A percentile compares a stretch with the other conserved stretches of the same genome.
phyloP scores from a whole-genome alignment of 1,140 invertebrate species.

The Drosophila ohnishii region DNA sequence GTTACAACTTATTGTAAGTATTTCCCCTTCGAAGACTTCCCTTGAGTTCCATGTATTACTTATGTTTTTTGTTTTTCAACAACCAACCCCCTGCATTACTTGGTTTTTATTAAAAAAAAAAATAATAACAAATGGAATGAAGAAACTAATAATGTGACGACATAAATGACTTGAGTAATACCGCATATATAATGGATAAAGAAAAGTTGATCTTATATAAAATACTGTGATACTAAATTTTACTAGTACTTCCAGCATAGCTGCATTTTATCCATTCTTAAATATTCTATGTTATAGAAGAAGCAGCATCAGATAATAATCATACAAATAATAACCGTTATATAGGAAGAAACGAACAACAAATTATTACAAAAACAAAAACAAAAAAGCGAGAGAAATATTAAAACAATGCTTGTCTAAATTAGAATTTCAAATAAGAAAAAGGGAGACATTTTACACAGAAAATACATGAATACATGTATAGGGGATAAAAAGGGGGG shows the following conservation, averaged over 20 bases:
- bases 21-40: slow-evolving; percentile 2
- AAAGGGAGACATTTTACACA: slow-evolving; percentile 30
- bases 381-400: neutral
- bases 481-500: slow-evolving; percentile 3
- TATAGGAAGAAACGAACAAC: slow-evolving; percentile 22
- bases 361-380: slow-evolving; percentile 18
- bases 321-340: slow-evolving; percentile 29
- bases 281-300: slow-evolving; percentile 77
- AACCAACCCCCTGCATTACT: slow-evolving; percentile 20
- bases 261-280: slow-evolving; percentile 83
- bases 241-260: slow-evolving; percentile 83
- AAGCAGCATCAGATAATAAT: slow-evolving; percentile 50
- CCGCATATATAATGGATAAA: slow-evolving; percentile 46
- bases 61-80: slow-evolving; percentile 17
- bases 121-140: slow-evolving; percentile 17
- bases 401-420: slow-evolving; percentile 27
- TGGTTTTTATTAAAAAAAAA: slow-evolving; percentile 25
- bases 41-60: slow-evolving; percentile 5
- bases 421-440: slow-evolving; percentile 43
- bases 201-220: slow-evolving; percentile 82
- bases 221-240: slow-evolving; percentile 84
- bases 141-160: slow-evolving; percentile 22
- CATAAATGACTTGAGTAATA: slow-evolving; percentile 48
- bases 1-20: slow-evolving; percentile 1
- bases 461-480: slow-evolving; percentile 6